Conservation (phyloP, 2,113 vertebrate species). For the Brachyistius frenatus region DNA sequence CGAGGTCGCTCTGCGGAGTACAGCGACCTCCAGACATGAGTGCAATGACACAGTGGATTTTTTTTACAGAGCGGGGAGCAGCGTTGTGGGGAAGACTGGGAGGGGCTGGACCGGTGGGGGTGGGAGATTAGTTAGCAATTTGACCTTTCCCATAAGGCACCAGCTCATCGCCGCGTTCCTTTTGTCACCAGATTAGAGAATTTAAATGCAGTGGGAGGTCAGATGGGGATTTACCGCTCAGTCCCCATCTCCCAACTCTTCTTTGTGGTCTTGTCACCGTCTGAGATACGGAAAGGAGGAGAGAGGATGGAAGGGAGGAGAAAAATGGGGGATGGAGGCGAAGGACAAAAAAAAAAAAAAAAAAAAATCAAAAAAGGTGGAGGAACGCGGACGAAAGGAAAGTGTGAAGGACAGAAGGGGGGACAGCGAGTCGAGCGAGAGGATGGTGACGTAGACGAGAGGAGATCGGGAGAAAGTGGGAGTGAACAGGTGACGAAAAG, state of each 20-base stretch:
- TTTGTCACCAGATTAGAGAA: slow-evolving; percentile 71
- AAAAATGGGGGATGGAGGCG: not conserved
- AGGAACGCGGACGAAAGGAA: not conserved
- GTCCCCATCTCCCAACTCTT: not conserved
- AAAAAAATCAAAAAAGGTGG: not conserved
- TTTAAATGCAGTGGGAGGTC: slow-evolving; percentile 63
- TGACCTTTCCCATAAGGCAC: slow-evolving; percentile 70
- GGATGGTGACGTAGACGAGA: not conserved
- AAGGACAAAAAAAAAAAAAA: not conserved
- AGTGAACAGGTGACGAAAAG: not conserved
- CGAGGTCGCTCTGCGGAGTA: slow-evolving; percentile 31
- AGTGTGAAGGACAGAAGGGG: not conserved
- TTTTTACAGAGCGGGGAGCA: slow-evolving; percentile 11
- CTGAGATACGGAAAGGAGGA: not conserved
- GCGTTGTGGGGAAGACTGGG: not conserved
- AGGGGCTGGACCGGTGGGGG: not conserved
- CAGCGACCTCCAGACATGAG: slow-evolving; percentile 67
- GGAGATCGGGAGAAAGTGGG: no score
- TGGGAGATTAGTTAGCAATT: slow-evolving; percentile 65
- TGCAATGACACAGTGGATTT: slow-evolving; percentile 48
- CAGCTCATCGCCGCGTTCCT: slow-evolving; percentile 53
- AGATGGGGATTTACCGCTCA: slow-evolving; percentile 44
- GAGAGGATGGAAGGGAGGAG: not conserved
- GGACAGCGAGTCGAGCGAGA: not conserved
- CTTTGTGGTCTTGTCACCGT: not conserved